phyloP scores from a whole-genome alignment of 2,888 invertebrate genomes.

The Molorchus minor region DNA sequence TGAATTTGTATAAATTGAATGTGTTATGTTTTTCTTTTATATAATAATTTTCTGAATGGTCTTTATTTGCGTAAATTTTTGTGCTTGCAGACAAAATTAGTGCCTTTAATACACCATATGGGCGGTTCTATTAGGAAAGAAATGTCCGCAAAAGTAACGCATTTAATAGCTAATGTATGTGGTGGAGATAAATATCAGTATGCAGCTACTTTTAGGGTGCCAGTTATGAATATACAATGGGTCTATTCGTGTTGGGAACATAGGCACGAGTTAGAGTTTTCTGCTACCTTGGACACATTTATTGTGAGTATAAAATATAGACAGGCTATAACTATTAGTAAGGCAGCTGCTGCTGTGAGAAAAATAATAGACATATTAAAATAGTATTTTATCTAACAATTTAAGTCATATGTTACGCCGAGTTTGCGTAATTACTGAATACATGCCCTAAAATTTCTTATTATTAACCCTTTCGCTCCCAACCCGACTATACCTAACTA shows the following conservation, averaged over 20 bases:
- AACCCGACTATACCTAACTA: too few relatives aligned
- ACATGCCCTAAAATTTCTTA: too few relatives aligned
- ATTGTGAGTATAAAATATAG: conserved; percentile 69
- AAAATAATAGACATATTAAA: too few relatives aligned
- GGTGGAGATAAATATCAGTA: conserved; percentile 94
- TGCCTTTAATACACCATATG: conserved; percentile 94
- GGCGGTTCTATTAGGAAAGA: conserved; percentile 95
- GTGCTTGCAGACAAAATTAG: conserved; percentile 77
- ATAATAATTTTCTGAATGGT: neutral
- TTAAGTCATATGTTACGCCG: too few relatives aligned
- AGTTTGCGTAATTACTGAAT: too few relatives aligned
- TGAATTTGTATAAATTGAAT: too few relatives aligned
- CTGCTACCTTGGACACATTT: conserved; percentile 75
- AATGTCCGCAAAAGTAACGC: conserved; percentile 87
- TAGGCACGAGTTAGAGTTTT: conserved; percentile 74
- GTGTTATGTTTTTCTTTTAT: too few relatives aligned
- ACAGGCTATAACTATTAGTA: too few relatives aligned
- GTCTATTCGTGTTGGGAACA: conserved; percentile 87
- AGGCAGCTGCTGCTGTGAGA: too few relatives aligned
- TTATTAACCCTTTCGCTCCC: too few relatives aligned
- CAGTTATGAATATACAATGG: conserved; percentile 90
- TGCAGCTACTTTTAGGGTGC: conserved; percentile 88
- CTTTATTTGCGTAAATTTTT: too few relatives aligned
- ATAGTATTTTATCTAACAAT: too few relatives aligned
- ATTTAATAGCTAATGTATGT: conserved; percentile 89